A percentile compares a stretch with the other conserved stretches of the same genome.
Conservation (phyloP, 1,140 invertebrate species). For the Meloidogyne hapla region DNA sequence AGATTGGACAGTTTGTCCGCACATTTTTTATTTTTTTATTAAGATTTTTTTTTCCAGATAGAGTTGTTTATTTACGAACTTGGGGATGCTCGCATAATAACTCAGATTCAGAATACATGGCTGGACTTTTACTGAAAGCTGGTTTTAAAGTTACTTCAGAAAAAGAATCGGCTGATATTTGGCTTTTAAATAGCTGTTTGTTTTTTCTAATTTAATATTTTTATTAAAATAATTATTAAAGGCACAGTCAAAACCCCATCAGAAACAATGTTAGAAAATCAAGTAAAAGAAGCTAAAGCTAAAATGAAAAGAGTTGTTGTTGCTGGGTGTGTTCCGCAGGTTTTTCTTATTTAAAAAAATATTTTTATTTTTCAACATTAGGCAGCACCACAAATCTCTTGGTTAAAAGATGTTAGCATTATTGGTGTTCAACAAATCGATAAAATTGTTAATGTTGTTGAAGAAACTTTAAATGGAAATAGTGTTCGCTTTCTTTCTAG, state of each 20-base stretch:
- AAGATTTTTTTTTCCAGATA: conserved; percentile 9
- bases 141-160: conserved; percentile 68
- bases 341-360: conserved; percentile 8
- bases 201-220: conserved; percentile 22
- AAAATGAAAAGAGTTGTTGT: conserved; percentile 82
- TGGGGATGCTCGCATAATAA: conserved; percentile 66
- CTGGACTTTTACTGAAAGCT: conserved; percentile 69
- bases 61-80: conserved; percentile 41
- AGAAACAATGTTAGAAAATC: conserved; percentile 92
- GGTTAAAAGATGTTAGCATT: conserved; percentile 67
- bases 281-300: conserved; percentile 77
- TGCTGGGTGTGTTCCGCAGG: conserved; percentile 92
- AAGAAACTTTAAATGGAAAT: conserved; percentile 88
- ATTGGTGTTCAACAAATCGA: conserved; percentile 97
- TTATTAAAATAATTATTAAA: conserved; percentile 68
- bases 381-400: conserved; percentile 56
- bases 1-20: neutral
- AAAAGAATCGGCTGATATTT: conserved; percentile 81
- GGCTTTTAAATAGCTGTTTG: conserved; percentile 94
- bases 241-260: conserved; percentile 80
- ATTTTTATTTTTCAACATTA: conserved; percentile 24
- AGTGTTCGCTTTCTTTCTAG: conserved; percentile 54
- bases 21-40: neutral
- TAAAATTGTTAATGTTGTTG: conserved; percentile 82
- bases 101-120: conserved; percentile 92